Conservation (phyloP, 2,797 vertebrate species). For the Artibeus lituratus region DNA sequence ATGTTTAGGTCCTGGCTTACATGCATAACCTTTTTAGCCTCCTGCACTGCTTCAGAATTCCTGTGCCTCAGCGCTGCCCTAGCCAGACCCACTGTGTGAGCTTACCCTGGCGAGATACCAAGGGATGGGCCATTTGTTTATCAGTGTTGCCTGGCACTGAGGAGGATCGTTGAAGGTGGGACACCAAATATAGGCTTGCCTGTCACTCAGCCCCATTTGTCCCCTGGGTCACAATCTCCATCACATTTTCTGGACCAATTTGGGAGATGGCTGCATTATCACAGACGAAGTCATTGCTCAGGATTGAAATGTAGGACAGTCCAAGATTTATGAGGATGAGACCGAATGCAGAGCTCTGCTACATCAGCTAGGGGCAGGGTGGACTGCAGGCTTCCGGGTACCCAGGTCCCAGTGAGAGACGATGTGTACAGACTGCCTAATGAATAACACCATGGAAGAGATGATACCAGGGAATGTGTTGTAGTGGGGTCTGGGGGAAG, state of each 20-base stretch:
- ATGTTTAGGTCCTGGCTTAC: background rate
- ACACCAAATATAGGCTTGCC: constrained; percentile 62
- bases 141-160: constrained; percentile 53
- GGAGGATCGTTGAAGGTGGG: constrained; percentile 50
- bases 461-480: background rate
- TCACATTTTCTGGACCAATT: background rate
- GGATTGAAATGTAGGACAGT: background rate
- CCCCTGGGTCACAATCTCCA: constrained; percentile 28
- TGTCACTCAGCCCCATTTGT: constrained; percentile 42
- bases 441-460: background rate
- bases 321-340: background rate
- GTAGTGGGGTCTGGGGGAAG: background rate
- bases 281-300: background rate
- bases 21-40: background rate
- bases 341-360: background rate
- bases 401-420: background rate
- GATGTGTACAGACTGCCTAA: background rate
- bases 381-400: background rate
- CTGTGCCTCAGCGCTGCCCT: constrained; percentile 53
- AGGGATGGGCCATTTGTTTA: constrained; percentile 70
- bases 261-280: background rate
- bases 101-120: constrained; percentile 43
- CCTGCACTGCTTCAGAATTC: constrained; percentile 50
- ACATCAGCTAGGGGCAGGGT: background rate
- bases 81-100: background rate